Base-by-base conservation (phyloP, 2,888 invertebrate species). In the Trypoxylon attenuatum region DNA sequence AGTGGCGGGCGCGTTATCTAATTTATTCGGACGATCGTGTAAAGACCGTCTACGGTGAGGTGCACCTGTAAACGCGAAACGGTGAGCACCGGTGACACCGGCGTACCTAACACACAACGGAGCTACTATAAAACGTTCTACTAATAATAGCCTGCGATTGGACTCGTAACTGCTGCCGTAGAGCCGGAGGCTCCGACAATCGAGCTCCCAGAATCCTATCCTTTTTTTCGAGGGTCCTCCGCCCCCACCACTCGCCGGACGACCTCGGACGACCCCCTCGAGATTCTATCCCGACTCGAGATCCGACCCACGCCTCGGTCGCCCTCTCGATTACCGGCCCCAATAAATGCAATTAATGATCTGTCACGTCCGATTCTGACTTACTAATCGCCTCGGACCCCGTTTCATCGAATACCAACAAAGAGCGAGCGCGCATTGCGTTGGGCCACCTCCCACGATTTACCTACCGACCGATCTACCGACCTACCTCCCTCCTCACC, bases 141-240 rank as follows among this genome's bases (percentile, higher is more conserved):
- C 83, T 84, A 84, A 85, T 85, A 84, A 82, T 79, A 78, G n/a
- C n/a, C 78, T 73, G 73, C 79, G 82, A 85, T 82, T 80, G 65
- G 78, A 81, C 81, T 82, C 84, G 81, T 84, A 83, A 84, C 82
- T 82, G 77, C 77, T 75, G 73, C 62, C 74, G 73, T 71, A 62
- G 73, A 69, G 64, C 65, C 70, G 56, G 60, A 39, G 41, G 16
- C 21, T 25, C 22, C 15, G 5, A n/a, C n/a, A n/a, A n/a, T n/a
- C n/a, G n/a, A n/a, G 8, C 5, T 41, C 22, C 53, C 52, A 47
- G 50, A 16, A 42, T 5, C 19, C 19, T 18, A 47, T 56, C 22
- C 39, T 41, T 61, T 27, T 29, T 49, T 38, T 25, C 15, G 6
- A 25, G 5, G 47, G 58, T 52, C 57, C 29, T 50, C 33, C 41